phyloP scores from a whole-genome alignment of 2,113 vertebrate species.

The Cygnus atratus region DNA sequence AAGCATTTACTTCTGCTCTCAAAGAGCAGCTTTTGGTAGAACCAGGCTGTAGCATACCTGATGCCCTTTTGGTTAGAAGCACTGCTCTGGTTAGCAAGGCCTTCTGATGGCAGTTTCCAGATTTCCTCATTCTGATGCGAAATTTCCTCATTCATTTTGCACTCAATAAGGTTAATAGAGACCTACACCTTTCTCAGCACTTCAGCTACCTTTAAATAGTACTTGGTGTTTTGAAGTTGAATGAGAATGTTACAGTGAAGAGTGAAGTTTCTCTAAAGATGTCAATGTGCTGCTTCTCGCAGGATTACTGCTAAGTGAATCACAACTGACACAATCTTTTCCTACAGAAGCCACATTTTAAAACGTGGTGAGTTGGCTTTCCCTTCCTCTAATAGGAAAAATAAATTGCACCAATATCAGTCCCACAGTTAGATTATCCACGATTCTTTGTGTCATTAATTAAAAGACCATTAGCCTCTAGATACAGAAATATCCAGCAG shows the following conservation, averaged over 20 bases:
- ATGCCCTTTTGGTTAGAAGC: neutral
- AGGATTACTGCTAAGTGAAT: neutral
- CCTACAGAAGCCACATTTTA: neutral
- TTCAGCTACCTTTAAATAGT: neutral
- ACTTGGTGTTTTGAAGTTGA: neutral
- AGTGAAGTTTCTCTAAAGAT: neutral
- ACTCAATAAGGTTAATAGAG: neutral
- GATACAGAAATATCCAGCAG: neutral
- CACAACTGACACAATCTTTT: neutral
- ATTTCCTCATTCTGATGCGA: neutral
- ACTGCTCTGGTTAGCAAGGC: no score
- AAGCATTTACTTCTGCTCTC: neutral
- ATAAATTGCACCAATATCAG: neutral
- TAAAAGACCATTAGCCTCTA: neutral
- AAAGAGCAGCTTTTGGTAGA: neutral
- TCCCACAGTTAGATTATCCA: neutral
- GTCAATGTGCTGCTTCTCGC: neutral
- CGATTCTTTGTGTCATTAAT: neutral
- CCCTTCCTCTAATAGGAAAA: neutral
- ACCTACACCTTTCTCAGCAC: neutral
- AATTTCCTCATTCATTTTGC: neutral
- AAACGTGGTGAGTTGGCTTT: neutral
- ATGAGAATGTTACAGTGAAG: neutral
- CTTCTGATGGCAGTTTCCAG: neutral
- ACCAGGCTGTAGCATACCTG: accelerated